These are phyloP conservation scores for Pogonophryne albipinna DNA, from an alignment of 2,797 vertebrate species.

Conservation along the genomic window DNA sequence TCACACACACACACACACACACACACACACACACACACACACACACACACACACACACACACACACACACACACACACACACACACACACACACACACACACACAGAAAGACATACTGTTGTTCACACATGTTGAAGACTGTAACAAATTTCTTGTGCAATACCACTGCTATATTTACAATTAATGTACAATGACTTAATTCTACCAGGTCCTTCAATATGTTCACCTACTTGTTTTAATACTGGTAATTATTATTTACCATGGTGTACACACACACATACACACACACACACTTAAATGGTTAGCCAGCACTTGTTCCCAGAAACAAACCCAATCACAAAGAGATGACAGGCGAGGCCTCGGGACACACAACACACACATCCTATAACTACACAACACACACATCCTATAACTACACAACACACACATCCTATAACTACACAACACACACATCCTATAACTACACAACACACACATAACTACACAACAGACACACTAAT, in stretches of 20 bases:
- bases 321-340: constrained; percentile 58
- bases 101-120: too few species aligned
- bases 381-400: too few species aligned
- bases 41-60: neutral
- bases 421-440: neutral
- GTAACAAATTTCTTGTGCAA: too few species aligned
- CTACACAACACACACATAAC: neutral
- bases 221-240: too few species aligned
- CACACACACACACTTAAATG: constrained; percentile 14
- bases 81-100: constrained; percentile 3
- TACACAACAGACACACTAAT: constrained; percentile 12
- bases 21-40: constrained; percentile 15
- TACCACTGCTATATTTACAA: too few species aligned
- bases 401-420: too few species aligned
- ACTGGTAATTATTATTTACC: too few species aligned
- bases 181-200: too few species aligned
- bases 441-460: constrained; percentile 40
- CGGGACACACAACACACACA: too few species aligned
- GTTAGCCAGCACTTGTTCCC: constrained; percentile 34
- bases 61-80: constrained; percentile 24
- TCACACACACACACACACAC: constrained; percentile 18
- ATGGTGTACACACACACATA: neutral
- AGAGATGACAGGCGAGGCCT: constrained; percentile 47
- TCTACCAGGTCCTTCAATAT: too few species aligned
- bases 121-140: too few species aligned